Evolutionary conservation across 2,113 vertebrate species (phyloP).

Genomic region (Actenoides lindsayi): DNA sequence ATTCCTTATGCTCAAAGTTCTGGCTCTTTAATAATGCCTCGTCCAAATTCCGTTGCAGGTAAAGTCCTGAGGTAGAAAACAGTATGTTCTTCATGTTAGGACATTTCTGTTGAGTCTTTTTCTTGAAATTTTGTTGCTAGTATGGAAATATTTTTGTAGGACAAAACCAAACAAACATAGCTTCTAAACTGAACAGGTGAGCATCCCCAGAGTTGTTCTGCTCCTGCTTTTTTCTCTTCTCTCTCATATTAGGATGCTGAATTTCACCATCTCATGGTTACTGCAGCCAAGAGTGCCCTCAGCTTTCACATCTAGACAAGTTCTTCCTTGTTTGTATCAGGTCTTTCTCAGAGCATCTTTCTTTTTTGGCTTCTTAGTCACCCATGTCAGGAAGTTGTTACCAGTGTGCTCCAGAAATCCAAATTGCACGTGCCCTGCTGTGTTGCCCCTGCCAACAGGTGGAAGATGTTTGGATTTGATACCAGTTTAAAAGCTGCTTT

Average conservation of each 20-base stretch:
- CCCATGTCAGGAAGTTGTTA: background rate
- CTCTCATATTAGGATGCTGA: background rate
- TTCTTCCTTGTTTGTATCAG: background rate
- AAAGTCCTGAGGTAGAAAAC: conserved; percentile 28
- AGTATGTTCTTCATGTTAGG: background rate
- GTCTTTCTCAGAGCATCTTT: background rate
- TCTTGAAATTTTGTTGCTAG: background rate
- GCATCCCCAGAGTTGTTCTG: background rate
- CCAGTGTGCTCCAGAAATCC: background rate
- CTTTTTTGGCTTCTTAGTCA: background rate
- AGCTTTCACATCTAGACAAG: background rate
- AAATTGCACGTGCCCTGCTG: background rate
- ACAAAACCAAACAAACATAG: background rate
- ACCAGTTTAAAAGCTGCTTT: background rate
- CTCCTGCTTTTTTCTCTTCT: background rate
- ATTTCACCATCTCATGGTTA: background rate
- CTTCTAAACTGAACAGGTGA: background rate
- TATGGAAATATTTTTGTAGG: background rate
- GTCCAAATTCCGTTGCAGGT: conserved; percentile 99
- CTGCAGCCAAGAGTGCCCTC: background rate
- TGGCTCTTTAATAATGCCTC: conserved; percentile 91
- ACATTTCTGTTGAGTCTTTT: background rate
- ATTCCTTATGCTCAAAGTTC: conserved; percentile 83
- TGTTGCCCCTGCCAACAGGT: background rate
- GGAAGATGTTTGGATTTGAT: background rate